Percentiles rank a stretch among this genome's conserved stretches.
phyloP scores from a whole-genome alignment of 2,888 invertebrate species.

The Pheosia tremula region DNA sequence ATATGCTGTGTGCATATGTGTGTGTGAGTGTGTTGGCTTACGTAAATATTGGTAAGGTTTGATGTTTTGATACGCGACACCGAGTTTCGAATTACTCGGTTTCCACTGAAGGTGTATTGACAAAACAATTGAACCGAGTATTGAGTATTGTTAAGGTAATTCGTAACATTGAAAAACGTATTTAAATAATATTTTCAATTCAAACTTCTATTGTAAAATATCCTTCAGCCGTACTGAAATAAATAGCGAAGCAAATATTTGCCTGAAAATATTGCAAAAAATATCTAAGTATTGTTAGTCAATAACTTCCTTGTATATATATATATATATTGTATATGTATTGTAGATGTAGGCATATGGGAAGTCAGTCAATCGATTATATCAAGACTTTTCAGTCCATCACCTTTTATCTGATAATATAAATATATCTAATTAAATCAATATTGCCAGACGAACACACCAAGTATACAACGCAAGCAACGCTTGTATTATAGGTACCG shows the following conservation, averaged over 20 bases:
- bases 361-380: too few species aligned
- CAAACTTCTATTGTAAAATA: not conserved
- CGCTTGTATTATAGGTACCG: too few species aligned
- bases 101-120: not conserved
- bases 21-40: not conserved
- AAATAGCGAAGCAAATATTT: not conserved
- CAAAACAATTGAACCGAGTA: not conserved
- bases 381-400: too few species aligned
- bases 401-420: too few species aligned
- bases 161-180: not conserved
- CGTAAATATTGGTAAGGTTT: not conserved
- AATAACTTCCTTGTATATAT: not conserved
- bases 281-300: not conserved
- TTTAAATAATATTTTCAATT: not conserved
- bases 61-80: constrained; percentile 4
- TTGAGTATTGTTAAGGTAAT: not conserved
- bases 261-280: too few species aligned
- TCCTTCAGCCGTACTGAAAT: not conserved
- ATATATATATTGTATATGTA: too few species aligned
- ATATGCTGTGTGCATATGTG: too few species aligned
- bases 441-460: too few species aligned
- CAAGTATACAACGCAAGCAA: too few species aligned
- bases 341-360: too few species aligned
- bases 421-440: too few species aligned
- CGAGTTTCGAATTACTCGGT: not conserved